Base-by-base conservation (phyloP, 2,888 invertebrate genomes). In the Punctoribates punctum region DNA sequence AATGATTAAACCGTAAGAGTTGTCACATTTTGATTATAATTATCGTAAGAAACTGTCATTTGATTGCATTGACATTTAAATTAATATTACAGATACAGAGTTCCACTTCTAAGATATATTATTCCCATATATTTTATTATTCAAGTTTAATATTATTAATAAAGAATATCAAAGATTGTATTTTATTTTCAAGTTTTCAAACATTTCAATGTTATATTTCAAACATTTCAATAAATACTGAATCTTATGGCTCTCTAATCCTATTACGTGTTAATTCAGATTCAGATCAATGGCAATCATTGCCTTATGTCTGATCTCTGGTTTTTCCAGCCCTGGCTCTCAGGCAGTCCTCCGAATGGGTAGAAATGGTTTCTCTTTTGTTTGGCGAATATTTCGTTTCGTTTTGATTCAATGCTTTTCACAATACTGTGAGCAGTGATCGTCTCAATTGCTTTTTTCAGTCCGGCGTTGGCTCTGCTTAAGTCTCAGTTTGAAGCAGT, bases 101-200 rank as follows among this genome's bases (percentile, higher is more conserved):
- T 80, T 80, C 80, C 79, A 80, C 77, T 79, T 78, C 79, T 77
- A 79, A 79, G 77, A 54, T 54, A 54, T n/a, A 54, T 80, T 77
- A 78, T 79, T 78, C 76, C 77, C 78, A 80, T 80, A 80, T 80
- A 80, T 80, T 80, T 80, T 80, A 80, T 80, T 80, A 80, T 80
- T 80, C 79, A 80, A 79, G 79, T 80, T 80, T 80, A 54, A 54
- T 54, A 54, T n/a, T n/a, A 54, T 54, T 54, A 54, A 54, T 54
- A 13, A 54, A 54, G n/a, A 54, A 54, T 54, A 54, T 54, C 17
- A 54, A 54, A 54, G 54, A 54, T 54, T 54, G 54, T 54, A 54
- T 54, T 54, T 54, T 54, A 54, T 54, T 54, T 54, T 54, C 54
- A 54, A 54, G 11, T 54, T 54, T 54, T 46, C n/a, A n/a, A 54